Evolutionary conservation across 2,888 invertebrate species (phyloP).

Genomic region (Hirtodrosophila trivittata): DNA sequence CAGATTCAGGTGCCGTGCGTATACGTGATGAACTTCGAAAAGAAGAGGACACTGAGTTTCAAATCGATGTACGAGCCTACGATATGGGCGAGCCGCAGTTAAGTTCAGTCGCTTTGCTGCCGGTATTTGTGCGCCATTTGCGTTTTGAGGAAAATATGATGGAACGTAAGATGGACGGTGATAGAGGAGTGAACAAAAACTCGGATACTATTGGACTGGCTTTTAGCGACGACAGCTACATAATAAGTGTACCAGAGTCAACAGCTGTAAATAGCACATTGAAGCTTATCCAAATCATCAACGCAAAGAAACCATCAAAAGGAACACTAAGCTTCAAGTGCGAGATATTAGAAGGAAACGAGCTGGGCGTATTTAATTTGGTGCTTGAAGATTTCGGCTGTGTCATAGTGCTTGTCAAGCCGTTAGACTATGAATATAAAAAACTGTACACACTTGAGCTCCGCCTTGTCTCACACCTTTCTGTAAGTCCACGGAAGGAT

Average conservation of each 20-base stretch:
- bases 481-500: slow-evolving; percentile 91
- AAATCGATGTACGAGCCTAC: slow-evolving; percentile 93
- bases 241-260: slow-evolving; percentile 90
- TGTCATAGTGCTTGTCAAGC: slow-evolving; percentile 88
- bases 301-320: slow-evolving; percentile 81
- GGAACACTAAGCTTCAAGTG: slow-evolving; percentile 88
- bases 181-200: slow-evolving; percentile 78
- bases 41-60: slow-evolving; percentile 94
- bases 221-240: slow-evolving; percentile 94
- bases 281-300: slow-evolving; percentile 83
- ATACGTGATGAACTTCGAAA: slow-evolving; percentile 93
- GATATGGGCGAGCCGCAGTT: slow-evolving; percentile 94
- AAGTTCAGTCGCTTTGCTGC: slow-evolving; percentile 91
- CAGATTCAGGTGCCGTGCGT: slow-evolving; percentile 91
- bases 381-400: slow-evolving; percentile 92
- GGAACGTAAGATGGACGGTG: slow-evolving; percentile 54
- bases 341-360: slow-evolving; percentile 90
- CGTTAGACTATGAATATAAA: slow-evolving; percentile 91
- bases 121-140: slow-evolving; percentile 92
- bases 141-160: slow-evolving; percentile 86
- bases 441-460: slow-evolving; percentile 90
- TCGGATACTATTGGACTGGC: slow-evolving; percentile 87
- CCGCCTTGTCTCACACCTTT: slow-evolving; percentile 91
- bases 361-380: slow-evolving; percentile 87
- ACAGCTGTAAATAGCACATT: slow-evolving; percentile 82